Evolutionary conservation across 1,140 invertebrate genomes (phyloP).

Genomic region (Monochamus saltuarius): DNA sequence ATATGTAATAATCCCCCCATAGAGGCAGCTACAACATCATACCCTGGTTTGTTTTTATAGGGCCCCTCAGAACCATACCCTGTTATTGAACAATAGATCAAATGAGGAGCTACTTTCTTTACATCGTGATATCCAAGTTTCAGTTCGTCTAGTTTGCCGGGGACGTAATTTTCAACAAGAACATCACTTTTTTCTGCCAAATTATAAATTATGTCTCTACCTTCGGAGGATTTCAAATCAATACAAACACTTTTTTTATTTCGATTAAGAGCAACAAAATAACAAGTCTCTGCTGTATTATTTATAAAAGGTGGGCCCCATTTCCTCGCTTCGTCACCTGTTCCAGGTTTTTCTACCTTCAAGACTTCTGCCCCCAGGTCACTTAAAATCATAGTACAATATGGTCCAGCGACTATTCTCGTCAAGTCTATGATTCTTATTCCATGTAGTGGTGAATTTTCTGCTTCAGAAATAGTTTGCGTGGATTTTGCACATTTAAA

Average conservation of each 20-base stretch:
- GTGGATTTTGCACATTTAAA: conserved; percentile 6
- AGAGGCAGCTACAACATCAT: conserved; percentile 94
- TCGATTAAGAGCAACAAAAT: conserved; percentile 87
- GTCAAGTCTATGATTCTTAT: conserved; percentile 81
- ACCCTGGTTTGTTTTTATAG: conserved; percentile 83
- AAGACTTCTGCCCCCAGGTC: conserved; percentile 94
- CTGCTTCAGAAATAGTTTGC: background rate
- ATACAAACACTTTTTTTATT: conserved; percentile 95
- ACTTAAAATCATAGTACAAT: conserved; percentile 90
- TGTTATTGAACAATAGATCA: conserved; percentile 94
- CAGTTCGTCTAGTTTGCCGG: conserved; percentile 79
- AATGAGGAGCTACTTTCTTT: conserved; percentile 67
- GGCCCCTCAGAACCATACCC: conserved; percentile 89
- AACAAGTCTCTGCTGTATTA: conserved; percentile 72
- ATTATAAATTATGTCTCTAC: conserved; percentile 72
- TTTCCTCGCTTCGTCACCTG: conserved; percentile 86
- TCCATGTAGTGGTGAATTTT: conserved; percentile 54
- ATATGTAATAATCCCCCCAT: conserved; percentile 87
- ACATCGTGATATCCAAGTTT: conserved; percentile 80
- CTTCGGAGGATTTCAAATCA: conserved; percentile 74
- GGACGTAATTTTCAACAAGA: conserved; percentile 92
- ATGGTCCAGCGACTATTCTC: conserved; percentile 79
- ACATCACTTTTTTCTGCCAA: conserved; percentile 80
- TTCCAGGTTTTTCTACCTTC: conserved; percentile 79
- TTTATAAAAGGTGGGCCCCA: conserved; percentile 92